phyloP scores from a whole-genome alignment of 2,797 vertebrate species.

The Acrossocheilus fasciatus region DNA sequence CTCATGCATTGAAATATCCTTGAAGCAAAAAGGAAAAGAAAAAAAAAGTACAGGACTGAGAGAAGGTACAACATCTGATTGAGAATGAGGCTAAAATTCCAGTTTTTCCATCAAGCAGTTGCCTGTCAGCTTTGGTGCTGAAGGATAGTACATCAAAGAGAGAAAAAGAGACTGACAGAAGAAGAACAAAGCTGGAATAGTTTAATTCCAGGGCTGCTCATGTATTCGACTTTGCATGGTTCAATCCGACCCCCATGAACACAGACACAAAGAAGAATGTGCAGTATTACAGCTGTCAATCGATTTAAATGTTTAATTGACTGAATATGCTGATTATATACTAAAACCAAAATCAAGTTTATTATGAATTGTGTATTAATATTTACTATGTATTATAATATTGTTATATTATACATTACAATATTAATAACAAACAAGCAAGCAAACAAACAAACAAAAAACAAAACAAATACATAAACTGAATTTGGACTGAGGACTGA shows the following conservation, averaged over 20 bases:
- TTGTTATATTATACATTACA: no score
- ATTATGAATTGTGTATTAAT: no score
- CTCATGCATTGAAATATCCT: not conserved
- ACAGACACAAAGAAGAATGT: not conserved
- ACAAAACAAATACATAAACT: no score
- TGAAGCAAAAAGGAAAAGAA: not conserved
- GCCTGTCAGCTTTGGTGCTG: conserved; percentile 24
- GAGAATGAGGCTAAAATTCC: not conserved
- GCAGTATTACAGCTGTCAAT: not conserved
- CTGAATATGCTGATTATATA: not conserved
- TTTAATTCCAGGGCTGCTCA: not conserved
- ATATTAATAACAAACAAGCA: no score
- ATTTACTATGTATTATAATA: no score
- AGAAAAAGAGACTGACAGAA: conserved; percentile 18
- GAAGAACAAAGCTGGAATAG: conserved; percentile 14
- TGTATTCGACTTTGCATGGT: not conserved
- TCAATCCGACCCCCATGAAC: not conserved
- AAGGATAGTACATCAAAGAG: conserved; percentile 13
- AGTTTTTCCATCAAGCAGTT: conserved; percentile 1
- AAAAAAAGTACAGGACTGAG: not conserved
- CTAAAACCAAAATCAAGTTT: not conserved
- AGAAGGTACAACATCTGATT: not conserved
- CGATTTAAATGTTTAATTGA: not conserved
- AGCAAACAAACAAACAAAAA: no score
- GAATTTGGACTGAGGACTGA: no score